phyloP scores from a whole-genome alignment of 92 coral and sea anemone genomes.

The Porites lobata region DNA sequence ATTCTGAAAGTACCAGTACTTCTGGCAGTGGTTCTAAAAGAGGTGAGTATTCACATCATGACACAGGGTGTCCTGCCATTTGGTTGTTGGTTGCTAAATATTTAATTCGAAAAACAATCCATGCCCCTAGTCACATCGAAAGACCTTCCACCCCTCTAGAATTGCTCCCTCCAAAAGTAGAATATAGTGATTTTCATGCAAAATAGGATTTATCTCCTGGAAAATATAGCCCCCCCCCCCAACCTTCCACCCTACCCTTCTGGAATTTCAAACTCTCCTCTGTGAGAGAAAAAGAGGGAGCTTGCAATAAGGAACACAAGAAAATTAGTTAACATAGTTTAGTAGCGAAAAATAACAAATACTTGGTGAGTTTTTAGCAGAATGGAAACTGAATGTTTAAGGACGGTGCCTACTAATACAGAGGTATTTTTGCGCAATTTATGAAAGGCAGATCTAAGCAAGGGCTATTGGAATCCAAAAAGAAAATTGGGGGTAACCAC shows the following conservation, averaged over 20 bases:
- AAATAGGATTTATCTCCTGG: too few species aligned
- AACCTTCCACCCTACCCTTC: too few species aligned
- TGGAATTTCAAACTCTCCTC: too few species aligned
- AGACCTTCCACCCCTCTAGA: not conserved
- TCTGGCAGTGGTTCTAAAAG: constrained; percentile 18
- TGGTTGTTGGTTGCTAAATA: not conserved
- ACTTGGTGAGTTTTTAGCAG: too few species aligned
- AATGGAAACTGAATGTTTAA: too few species aligned
- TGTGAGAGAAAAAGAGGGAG: too few species aligned
- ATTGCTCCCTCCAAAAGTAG: not conserved
- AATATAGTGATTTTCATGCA: too few species aligned
- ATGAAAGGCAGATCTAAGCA: constrained; percentile 11
- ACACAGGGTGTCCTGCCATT: not conserved
- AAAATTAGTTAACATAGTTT: too few species aligned
- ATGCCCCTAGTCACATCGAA: not conserved
- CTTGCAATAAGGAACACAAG: too few species aligned
- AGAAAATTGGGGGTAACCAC: not conserved
- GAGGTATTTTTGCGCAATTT: not conserved
- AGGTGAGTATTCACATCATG: not conserved
- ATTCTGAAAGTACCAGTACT: constrained; percentile 21
- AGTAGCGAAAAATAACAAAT: too few species aligned
- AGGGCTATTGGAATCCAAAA: not conserved
- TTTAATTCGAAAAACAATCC: not conserved
- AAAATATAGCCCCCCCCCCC: too few species aligned
- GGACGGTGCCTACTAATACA: too few species aligned